A percentile compares a stretch with the other conserved stretches of the same genome.
These are phyloP conservation scores for Prionailurus viverrinus DNA, from an alignment of 2,113 vertebrate genomes.

Conservation along the genomic window DNA sequence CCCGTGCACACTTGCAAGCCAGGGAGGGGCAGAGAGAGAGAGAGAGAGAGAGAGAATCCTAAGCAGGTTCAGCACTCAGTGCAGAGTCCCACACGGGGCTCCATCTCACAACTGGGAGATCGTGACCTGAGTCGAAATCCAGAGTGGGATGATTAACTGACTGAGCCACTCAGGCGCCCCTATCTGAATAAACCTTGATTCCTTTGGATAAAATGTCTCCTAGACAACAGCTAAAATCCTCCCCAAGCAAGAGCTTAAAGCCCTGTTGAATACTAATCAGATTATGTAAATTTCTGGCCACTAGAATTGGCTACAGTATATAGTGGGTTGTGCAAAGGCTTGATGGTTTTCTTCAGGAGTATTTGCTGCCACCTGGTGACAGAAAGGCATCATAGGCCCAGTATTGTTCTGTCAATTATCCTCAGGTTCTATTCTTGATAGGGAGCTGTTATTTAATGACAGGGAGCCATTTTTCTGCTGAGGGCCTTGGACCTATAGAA, in stretches of 20 bases:
- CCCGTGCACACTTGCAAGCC: no score
- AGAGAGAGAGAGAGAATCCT: no score
- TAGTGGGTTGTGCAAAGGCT: accelerated
- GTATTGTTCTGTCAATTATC: no score
- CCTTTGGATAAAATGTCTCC: conserved; percentile 2
- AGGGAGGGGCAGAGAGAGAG: no score
- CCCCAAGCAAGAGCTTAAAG: not conserved
- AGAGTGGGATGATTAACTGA: no score
- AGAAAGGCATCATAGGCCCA: not conserved
- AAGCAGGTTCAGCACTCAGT: no score
- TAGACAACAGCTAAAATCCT: conserved; percentile 40
- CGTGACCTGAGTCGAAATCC: no score
- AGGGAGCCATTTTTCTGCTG: not conserved
- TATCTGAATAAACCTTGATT: conserved; percentile 15
- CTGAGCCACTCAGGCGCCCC: no score
- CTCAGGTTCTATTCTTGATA: not conserved
- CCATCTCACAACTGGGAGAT: no score
- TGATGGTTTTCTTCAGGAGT: not conserved
- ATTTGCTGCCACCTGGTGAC: conserved; percentile 76
- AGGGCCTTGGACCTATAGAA: not conserved
- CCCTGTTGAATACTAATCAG: conserved; percentile 53
- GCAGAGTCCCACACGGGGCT: no score
- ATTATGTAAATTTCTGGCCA: not conserved
- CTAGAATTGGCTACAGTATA: not conserved
- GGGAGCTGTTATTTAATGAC: not conserved